Conservation (phyloP, 2,797 vertebrate genomes). For the Cuniculus paca region DNA sequence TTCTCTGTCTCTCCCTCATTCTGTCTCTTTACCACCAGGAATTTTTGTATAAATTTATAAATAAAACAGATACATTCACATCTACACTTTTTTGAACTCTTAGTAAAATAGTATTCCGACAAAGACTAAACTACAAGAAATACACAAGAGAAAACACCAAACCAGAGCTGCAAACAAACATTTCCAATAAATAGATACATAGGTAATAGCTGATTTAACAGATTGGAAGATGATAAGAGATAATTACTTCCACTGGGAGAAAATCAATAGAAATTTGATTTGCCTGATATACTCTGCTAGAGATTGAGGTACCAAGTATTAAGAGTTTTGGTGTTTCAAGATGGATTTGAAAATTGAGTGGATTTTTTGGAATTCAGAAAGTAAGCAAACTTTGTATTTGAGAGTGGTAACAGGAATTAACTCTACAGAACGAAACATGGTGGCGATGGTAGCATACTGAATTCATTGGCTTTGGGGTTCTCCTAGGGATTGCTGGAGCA, state of each 20-base stretch:
- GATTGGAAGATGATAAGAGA: background rate
- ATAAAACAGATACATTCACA: background rate
- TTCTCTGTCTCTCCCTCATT: background rate
- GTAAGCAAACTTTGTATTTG: background rate
- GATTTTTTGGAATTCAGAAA: background rate
- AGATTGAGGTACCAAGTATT: background rate
- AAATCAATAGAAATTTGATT: background rate
- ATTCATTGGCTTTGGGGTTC: background rate
- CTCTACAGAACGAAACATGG: background rate
- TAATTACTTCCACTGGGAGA: background rate
- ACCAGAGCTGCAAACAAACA: background rate
- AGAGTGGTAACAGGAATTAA: background rate
- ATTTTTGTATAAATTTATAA: background rate
- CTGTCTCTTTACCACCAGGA: background rate
- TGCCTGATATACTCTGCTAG: background rate
- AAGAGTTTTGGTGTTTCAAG: background rate
- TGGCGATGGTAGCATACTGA: background rate
- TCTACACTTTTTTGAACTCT: background rate
- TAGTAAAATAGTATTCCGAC: background rate
- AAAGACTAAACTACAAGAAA: background rate
- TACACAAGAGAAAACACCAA: background rate
- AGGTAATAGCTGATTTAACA: background rate
- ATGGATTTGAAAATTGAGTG: background rate
- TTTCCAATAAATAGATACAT: background rate
- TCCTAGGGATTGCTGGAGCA: background rate